These are phyloP conservation scores for Caenorhabditis sp. DNA, from an alignment of 2,888 invertebrate species.

Conservation along the genomic window DNA sequence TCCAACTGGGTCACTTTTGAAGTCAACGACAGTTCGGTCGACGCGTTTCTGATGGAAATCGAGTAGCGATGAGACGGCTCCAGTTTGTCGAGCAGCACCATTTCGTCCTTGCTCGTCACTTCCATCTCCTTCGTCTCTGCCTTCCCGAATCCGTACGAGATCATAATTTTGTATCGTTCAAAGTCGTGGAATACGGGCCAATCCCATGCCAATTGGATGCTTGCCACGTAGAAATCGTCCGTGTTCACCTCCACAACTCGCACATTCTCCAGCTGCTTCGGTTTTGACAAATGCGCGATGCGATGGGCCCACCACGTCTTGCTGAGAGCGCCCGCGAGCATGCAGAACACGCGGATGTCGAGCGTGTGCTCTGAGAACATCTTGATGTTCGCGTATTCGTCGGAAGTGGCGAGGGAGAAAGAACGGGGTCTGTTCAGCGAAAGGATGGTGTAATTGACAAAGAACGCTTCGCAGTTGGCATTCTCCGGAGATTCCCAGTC, in stretches of 20 bases:
- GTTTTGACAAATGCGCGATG: conserved; percentile 72
- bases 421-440: conserved; percentile 62
- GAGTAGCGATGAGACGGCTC: conserved; percentile 72
- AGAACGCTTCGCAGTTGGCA: conserved; percentile 74
- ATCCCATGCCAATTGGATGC: conserved; percentile 68
- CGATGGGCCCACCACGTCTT: conserved; percentile 76
- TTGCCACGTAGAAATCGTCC: conserved; percentile 76
- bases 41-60: conserved; percentile 72
- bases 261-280: conserved; percentile 67
- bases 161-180: conserved; percentile 70
- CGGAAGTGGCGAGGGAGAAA: conserved; percentile 65
- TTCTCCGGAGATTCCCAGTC: conserved; percentile 74
- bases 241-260: conserved; percentile 64
- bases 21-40: conserved; percentile 68
- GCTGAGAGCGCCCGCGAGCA: conserved; percentile 74
- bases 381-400: conserved; percentile 62
- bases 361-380: conserved; percentile 74
- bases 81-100: conserved; percentile 68
- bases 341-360: conserved; percentile 74
- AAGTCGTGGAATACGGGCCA: conserved; percentile 70
- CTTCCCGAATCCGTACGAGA: conserved; percentile 71
- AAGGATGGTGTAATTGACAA: conserved; percentile 75
- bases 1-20: conserved; percentile 68
- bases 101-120: conserved; percentile 58
- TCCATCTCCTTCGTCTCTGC: conserved; percentile 51